These are phyloP conservation scores for Dissostichus mawsoni DNA, from an alignment of 2,113 vertebrate species.

Conservation along the genomic window DNA sequence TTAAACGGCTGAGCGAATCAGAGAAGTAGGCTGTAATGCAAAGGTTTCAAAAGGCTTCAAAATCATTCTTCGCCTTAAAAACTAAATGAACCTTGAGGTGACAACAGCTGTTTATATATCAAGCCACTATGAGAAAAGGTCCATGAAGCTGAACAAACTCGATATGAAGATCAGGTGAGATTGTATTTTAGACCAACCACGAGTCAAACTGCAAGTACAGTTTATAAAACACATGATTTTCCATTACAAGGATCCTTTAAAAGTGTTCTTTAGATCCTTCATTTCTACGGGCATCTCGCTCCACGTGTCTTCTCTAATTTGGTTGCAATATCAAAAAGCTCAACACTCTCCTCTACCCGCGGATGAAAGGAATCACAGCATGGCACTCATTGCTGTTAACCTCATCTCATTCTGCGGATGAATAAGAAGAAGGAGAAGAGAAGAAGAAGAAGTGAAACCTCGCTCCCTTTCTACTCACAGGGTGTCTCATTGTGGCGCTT, in stretches of 20 bases:
- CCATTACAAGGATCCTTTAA: neutral
- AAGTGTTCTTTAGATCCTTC: no score
- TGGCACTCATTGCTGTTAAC: slow-evolving; percentile 51
- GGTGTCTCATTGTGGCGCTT: slow-evolving; percentile 29
- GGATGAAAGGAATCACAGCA: slow-evolving; percentile 37
- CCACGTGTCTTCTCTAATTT: slow-evolving; percentile 6
- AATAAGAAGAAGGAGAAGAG: slow-evolving; percentile 46
- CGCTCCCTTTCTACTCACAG: slow-evolving; percentile 32
- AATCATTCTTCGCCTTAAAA: neutral
- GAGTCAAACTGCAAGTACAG: no score
- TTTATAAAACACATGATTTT: no score
- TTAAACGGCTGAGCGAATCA: neutral
- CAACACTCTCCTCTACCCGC: neutral
- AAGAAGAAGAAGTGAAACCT: slow-evolving; percentile 26
- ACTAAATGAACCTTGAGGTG: no score
- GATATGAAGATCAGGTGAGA: no score
- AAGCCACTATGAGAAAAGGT: no score
- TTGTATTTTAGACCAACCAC: no score
- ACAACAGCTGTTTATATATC: no score
- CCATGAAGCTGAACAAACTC: neutral
- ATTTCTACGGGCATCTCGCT: neutral
- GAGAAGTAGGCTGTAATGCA: neutral
- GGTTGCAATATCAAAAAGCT: slow-evolving; percentile 18
- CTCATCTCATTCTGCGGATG: slow-evolving; percentile 56
- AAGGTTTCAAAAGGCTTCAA: neutral